Evolutionary conservation across 2,888 invertebrate species (phyloP), one percentile per base, ranked within the genome.

Genomic region (Slavum lentiscoides): DNA sequence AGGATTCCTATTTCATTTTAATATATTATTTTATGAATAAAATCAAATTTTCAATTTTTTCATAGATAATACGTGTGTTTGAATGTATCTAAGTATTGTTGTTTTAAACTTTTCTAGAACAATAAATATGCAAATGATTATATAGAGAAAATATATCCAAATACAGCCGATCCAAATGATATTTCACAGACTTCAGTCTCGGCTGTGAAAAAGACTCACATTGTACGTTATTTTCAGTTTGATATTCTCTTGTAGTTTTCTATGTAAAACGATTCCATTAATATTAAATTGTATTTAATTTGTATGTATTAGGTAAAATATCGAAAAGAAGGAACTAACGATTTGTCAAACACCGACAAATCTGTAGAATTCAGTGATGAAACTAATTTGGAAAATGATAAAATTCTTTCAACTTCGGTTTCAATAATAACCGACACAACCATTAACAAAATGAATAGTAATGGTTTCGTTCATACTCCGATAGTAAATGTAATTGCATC

Each of bases 191-290:
- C 66, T 4, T 58, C 66, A 49, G 23, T 59, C 1, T 59, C 30
- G 17, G 4, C n/a, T 68, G 67, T 68, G 9, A 76, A 68, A 30
- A 76, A 76, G 59, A 59, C 68, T 8, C 75, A 67, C 23, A 11
- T 75, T 43, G 75, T 75, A 67, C 23, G 75, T 64, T 19, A 55
- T 64, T 0, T n/a, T 55, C 19, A 1, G 23, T 49, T 21, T 9
- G 1, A 67, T n/a, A 5, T 43, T 43, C 21, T 55, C 13, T 61
- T 58, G 1, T 49, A 49, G 11, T 13, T 13, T 2, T 49, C 1
- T 49, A 43, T 58, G n/a, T n/a, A 58, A n/a, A 8, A n/a, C 1
- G 3, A 21, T 61, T 61, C 17, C 23, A 23, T 11, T 61, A 11
- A 23, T 21, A 61, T 2, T 11, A 61, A n/a, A 23, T 61, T 61